A percentile compares a stretch with the other conserved stretches of the same genome.
These are phyloP conservation scores for Callionymus lyra DNA, from an alignment of 2,113 vertebrate species.

Conservation along the genomic window DNA sequence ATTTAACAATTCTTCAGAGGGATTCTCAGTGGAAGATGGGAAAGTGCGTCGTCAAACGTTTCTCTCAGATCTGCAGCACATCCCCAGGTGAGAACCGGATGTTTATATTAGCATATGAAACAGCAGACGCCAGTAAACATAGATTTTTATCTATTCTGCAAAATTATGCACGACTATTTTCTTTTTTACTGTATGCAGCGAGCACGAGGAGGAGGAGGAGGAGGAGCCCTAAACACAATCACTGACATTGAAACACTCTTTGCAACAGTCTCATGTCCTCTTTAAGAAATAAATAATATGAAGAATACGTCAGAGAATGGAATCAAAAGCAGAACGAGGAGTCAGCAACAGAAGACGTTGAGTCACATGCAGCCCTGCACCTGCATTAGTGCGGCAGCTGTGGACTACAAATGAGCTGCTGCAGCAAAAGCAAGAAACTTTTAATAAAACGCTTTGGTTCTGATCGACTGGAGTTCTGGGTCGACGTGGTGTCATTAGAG, in stretches of 20 bases:
- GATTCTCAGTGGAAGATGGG: conserved; percentile 26
- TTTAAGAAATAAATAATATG: too few species aligned
- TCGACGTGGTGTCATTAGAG: too few species aligned
- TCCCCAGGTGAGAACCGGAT: conserved; percentile 39
- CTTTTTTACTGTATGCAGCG: conserved; percentile 33
- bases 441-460: too few species aligned
- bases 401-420: too few species aligned
- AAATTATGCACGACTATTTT: conserved; percentile 53
- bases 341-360: too few species aligned
- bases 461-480: too few species aligned
- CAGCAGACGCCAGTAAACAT: conserved; percentile 40
- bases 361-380: too few species aligned
- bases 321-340: too few species aligned
- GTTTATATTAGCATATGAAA: conserved; percentile 54
- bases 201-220: conserved; percentile 28
- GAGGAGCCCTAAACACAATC: conserved; percentile 23
- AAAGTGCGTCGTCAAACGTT: conserved; percentile 27
- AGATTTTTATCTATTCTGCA: conserved; percentile 52
- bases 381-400: too few species aligned
- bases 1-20: conserved; percentile 21
- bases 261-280: too few species aligned
- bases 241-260: neutral
- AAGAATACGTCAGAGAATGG: too few species aligned
- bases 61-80: conserved; percentile 36
- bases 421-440: too few species aligned